A percentile compares a stretch with the other conserved stretches of the same genome.
Evolutionary conservation across 2,888 invertebrate species (phyloP).

Genomic region (Atrina japonica): DNA sequence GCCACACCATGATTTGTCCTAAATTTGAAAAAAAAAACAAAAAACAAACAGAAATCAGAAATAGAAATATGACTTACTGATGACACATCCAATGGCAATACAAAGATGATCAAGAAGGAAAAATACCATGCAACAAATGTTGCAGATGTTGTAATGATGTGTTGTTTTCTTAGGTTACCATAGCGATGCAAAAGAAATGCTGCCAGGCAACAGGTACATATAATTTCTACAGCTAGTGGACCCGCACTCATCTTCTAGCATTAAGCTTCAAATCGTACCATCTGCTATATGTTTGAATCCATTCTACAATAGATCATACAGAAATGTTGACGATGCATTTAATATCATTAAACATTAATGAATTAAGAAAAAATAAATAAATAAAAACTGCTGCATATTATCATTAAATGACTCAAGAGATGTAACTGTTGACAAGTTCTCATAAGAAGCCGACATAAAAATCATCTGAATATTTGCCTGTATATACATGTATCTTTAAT

Average conservation of each 20-base stretch:
- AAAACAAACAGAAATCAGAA: neutral
- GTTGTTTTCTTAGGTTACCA: conserved; percentile 97
- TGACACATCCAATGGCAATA: conserved; percentile 97
- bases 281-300: no score
- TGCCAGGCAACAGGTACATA: conserved; percentile 88
- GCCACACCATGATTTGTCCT: neutral
- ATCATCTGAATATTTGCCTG: no score
- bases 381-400: no score
- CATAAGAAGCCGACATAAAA: no score
- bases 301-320: no score
- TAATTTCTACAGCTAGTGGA: conserved; percentile 89
- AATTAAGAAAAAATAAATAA: no score
- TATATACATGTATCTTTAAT: no score
- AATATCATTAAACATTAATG: no score
- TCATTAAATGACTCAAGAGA: no score
- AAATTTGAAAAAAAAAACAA: neutral
- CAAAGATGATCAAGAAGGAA: conserved; percentile 98
- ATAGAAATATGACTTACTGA: conserved; percentile 87
- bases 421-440: no score
- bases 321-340: no score
- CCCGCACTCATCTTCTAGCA: conserved; percentile 74
- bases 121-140: conserved; percentile 99
- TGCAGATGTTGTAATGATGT: conserved; percentile 94
- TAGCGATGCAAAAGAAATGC: conserved; percentile 93
- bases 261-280: no score